These are phyloP conservation scores for Ptychadena robeensis DNA, from an alignment of 2,797 vertebrate genomes.

Conservation along the genomic window DNA sequence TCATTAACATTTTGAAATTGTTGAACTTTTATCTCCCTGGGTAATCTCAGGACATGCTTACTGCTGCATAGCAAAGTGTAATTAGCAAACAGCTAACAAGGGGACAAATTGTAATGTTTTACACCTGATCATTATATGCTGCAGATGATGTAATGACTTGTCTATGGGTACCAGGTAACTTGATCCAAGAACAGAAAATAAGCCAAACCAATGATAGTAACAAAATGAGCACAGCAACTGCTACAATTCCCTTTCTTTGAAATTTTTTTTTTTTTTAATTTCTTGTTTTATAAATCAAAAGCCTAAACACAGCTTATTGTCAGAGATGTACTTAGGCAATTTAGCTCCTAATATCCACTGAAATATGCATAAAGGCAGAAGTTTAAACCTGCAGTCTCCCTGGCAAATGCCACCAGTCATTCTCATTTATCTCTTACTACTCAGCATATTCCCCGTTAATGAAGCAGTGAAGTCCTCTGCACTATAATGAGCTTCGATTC, in stretches of 20 bases:
- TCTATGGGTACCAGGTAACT: not conserved
- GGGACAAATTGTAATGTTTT: not conserved
- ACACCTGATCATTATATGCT: not conserved
- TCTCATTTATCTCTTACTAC: slow-evolving; percentile 10
- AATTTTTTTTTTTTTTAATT: not conserved
- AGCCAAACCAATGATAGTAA: not conserved
- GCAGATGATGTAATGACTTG: not conserved
- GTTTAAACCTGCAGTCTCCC: not conserved
- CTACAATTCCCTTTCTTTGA: not conserved
- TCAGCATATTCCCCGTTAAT: slow-evolving; percentile 27
- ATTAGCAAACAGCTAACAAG: not conserved
- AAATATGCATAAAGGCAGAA: not conserved
- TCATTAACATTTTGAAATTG: too few relatives aligned
- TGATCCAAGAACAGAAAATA: not conserved
- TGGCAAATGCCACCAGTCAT: slow-evolving; percentile 23
- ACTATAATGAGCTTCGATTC: slow-evolving; percentile 24
- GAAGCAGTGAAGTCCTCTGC: slow-evolving; percentile 15
- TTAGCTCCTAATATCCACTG: slow-evolving; percentile 4
- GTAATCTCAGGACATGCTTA: not conserved
- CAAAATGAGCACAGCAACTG: not conserved
- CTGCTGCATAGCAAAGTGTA: not conserved
- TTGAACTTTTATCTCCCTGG: too few relatives aligned
- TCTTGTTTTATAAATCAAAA: not conserved
- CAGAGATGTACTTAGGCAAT: not conserved
- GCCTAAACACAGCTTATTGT: not conserved